Base-by-base conservation (phyloP, 2,113 vertebrate species). In the Sturnus vulgaris region DNA sequence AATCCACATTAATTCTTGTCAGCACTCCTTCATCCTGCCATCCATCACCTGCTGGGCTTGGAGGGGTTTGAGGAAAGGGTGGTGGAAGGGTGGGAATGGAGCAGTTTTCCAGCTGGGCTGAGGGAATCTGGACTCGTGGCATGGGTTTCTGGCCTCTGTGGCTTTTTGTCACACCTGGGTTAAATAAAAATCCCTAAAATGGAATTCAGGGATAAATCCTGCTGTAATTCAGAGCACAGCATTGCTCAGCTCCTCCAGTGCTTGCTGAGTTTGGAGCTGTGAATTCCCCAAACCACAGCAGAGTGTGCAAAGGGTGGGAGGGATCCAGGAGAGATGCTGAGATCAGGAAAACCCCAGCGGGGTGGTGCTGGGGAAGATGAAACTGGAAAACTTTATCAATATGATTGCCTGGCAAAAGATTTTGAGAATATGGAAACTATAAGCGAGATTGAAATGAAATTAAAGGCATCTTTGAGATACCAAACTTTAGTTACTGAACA, bases 51-150 rank as follows among this genome's bases (percentile, higher is more conserved):
- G 44, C 52, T 71, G 73, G 61, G 46, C 22, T 70, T n/a, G 55
- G 84, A 37, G n/a, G 73, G 39, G 16, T 39, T 85, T 0, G 2
- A 61, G 59, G 77, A 13, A n/a, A 84, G 61, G 44, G 28, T 33
- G n/a, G 61, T 59, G 46, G 49, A 64, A 49, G 4, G 10, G 4
- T 46, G 75, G 85, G 80, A 85, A 82, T 39, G 42, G 53, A 92
- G 88, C 49, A 44, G 73, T 44, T 91, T 92, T 71, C 68, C 76
- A 83, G 91, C 60, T 55, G 73, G 0, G 7, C 6, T 0, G 5
- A 53, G 56, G 11, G 65, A 23, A 64, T 22, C 35, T 0, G 0
- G 33, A 8, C 20, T 56, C 1, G 0, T n/a, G 49, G 31, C 22
- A 33, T 12, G 31, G 18, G 11, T 44, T 76, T 76, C 21, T 90